phyloP scores from a whole-genome alignment of 2,888 invertebrate species.

The Himalopsyche kuldschensis region DNA sequence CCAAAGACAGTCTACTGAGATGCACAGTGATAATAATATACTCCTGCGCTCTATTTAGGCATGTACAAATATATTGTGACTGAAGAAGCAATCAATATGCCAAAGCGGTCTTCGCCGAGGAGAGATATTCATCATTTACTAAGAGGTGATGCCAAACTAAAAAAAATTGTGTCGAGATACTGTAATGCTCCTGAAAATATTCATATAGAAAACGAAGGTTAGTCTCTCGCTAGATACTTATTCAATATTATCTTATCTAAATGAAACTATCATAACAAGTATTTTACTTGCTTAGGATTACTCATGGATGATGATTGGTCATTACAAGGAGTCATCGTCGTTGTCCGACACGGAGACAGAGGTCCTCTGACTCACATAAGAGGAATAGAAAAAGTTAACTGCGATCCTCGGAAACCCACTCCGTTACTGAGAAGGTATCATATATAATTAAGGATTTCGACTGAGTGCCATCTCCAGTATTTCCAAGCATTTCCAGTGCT shows the following conservation, averaged over 20 bases:
- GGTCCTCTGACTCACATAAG: conserved; percentile 83
- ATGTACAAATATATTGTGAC: conserved; percentile 80
- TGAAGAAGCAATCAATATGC: conserved; percentile 55
- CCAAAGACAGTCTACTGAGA: too few species aligned
- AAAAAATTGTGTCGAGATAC: conserved; percentile 64
- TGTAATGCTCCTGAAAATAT: conserved; percentile 77
- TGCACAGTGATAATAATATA: too few species aligned
- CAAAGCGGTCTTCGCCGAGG: conserved; percentile 50
- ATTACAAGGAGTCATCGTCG: conserved; percentile 71
- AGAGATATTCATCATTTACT: conserved; percentile 55
- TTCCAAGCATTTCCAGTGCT: too few species aligned
- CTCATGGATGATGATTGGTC: conserved; percentile 58
- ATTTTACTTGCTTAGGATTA: background rate
- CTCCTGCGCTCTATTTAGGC: conserved; percentile 49
- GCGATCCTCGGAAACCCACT: conserved; percentile 58
- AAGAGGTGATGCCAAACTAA: conserved; percentile 64
- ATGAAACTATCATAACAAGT: background rate
- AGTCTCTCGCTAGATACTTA: conserved; percentile 8
- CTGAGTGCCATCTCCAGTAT: too few species aligned
- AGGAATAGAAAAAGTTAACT: conserved; percentile 76
- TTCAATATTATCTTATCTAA: background rate
- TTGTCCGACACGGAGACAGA: conserved; percentile 87
- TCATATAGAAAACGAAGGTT: background rate
- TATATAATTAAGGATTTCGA: too few species aligned
- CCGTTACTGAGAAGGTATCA: conserved; percentile 49